Evolutionary conservation across 92 coral and sea anemone species (phyloP).

Genomic region (Zoanthus sociatus): DNA sequence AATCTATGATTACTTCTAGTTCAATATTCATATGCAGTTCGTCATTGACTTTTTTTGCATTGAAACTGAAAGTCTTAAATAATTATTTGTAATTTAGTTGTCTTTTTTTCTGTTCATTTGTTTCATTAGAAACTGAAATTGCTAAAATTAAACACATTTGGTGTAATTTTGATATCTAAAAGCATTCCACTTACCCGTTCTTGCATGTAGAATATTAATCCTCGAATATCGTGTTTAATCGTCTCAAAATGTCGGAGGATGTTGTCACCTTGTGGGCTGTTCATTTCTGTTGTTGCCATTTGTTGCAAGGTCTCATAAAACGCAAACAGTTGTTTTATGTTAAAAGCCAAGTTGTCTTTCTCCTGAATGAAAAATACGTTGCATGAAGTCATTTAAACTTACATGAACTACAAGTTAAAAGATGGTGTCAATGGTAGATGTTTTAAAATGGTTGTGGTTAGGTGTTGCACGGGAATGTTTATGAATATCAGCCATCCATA

Average conservation of each 20-base stretch:
- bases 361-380: background rate
- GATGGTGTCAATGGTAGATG: background rate
- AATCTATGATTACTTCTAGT: too few species aligned
- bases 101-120: too few species aligned
- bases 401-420: too few species aligned
- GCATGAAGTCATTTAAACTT: background rate
- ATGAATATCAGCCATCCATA: too few species aligned
- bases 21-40: too few species aligned
- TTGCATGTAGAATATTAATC: constrained; percentile 7
- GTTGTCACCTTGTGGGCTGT: background rate
- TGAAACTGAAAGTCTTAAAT: too few species aligned
- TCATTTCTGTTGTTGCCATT: background rate
- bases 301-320: constrained; percentile 24
- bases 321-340: constrained; percentile 1
- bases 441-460: background rate
- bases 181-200: constrained; percentile 15
- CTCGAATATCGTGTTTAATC: constrained; percentile 20
- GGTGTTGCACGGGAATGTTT: too few species aligned
- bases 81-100: too few species aligned
- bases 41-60: too few species aligned
- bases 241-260: constrained; percentile 19
- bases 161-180: background rate
- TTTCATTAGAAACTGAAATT: too few species aligned
- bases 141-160: too few species aligned
- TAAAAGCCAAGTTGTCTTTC: constrained; percentile 35